Evolutionary conservation across 2,888 invertebrate species (phyloP).

Genomic region (Periphyllus acericola): DNA sequence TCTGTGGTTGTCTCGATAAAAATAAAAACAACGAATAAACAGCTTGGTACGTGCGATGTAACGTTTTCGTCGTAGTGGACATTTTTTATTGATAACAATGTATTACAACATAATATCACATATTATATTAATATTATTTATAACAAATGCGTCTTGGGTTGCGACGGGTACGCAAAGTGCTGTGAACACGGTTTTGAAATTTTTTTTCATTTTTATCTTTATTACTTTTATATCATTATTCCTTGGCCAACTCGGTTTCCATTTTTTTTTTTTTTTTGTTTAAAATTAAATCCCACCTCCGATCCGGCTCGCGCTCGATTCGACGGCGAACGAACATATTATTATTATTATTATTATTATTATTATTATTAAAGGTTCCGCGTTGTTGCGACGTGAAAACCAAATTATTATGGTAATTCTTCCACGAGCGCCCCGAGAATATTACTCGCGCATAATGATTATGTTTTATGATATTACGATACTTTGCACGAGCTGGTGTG

Average conservation of each 20-base stretch:
- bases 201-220: not conserved
- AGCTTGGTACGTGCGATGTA: too few relatives aligned
- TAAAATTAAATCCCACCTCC: slow-evolving; percentile 20
- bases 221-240: not conserved
- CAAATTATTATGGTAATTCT: slow-evolving; percentile 57
- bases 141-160: too few relatives aligned
- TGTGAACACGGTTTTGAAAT: too few relatives aligned
- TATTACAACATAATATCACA: too few relatives aligned
- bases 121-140: too few relatives aligned
- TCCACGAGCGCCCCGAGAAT: not conserved
- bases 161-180: too few relatives aligned
- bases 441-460: slow-evolving; percentile 42
- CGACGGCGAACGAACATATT: not conserved
- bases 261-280: slow-evolving; percentile 3
- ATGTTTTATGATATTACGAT: slow-evolving; percentile 34
- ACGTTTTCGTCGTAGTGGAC: too few relatives aligned
- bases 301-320: not conserved
- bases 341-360: slow-evolving; percentile 8
- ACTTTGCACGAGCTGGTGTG: too few relatives aligned
- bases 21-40: too few relatives aligned
- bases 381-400: slow-evolving; percentile 28
- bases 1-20: too few relatives aligned
- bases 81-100: too few relatives aligned
- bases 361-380: slow-evolving; percentile 28
- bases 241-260: not conserved